Evolutionary conservation across 37 sponge, comb jelly and placozoan genomes (phyloP).

Genomic region (Halichondria panicea): DNA sequence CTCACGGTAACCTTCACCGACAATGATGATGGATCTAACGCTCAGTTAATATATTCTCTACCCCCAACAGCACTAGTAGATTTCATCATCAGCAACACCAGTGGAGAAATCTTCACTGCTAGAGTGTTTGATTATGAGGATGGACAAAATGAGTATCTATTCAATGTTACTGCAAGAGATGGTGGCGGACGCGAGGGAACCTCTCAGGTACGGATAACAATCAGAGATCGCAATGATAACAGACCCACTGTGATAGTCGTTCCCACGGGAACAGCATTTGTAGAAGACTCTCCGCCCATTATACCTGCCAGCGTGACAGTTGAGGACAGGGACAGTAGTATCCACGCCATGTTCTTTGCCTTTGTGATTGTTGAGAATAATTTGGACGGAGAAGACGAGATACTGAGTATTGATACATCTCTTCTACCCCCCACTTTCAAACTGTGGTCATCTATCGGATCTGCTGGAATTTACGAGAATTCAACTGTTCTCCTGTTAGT

Average conservation of each 20-base stretch:
- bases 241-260: constrained; percentile 29
- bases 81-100: not conserved
- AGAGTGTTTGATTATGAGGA: constrained; percentile 65
- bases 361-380: constrained; percentile 45
- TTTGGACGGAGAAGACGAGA: constrained; percentile 13
- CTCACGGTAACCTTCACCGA: constrained; percentile 53
- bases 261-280: constrained; percentile 3
- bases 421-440: constrained; percentile 32
- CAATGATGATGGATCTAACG: constrained; percentile 48
- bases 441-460: too few species aligned
- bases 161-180: constrained; percentile 65
- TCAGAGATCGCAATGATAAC: constrained; percentile 74
- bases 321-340: constrained; percentile 38
- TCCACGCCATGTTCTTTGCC: constrained; percentile 49
- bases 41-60: constrained; percentile 39
- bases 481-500: constrained; percentile 35
- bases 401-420: not conserved
- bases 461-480: too few species aligned
- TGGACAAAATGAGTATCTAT: constrained; percentile 8
- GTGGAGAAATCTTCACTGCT: constrained; percentile 32
- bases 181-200: constrained; percentile 25
- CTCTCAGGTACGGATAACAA: constrained; percentile 34
- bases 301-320: constrained; percentile 34
- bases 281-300: constrained; percentile 48
- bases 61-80: constrained; percentile 2